Evolutionary conservation across 1,140 invertebrate genomes (phyloP).

Genomic region (Aphelinus certus): DNA sequence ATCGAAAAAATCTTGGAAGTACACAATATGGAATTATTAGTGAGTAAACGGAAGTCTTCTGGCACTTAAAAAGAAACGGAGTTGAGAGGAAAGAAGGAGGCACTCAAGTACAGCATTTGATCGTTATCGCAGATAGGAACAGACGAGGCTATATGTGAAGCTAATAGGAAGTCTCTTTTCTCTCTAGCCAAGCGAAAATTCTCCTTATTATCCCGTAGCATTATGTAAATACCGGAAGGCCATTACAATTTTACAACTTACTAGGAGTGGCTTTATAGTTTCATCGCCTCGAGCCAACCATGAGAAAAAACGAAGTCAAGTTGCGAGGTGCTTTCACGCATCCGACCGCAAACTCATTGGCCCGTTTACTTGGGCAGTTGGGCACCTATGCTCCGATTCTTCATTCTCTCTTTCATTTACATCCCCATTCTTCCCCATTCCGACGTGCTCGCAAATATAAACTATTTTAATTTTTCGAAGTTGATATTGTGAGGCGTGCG

Average conservation of each 20-base stretch:
- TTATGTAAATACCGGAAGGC: slow-evolving; percentile 63
- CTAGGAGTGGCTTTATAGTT: slow-evolving; percentile 59
- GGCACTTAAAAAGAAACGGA: not conserved
- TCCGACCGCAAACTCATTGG: too few relatives aligned
- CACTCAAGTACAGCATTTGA: slow-evolving; percentile 36
- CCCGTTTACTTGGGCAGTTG: too few relatives aligned
- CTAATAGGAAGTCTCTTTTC: slow-evolving; percentile 51
- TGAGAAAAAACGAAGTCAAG: not conserved
- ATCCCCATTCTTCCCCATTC: too few relatives aligned
- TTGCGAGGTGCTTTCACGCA: too few relatives aligned
- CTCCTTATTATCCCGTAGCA: slow-evolving; percentile 60
- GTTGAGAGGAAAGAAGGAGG: slow-evolving; percentile 51
- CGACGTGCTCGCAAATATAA: slow-evolving; percentile 8
- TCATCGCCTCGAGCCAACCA: slow-evolving; percentile 45
- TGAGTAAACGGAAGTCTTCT: too few relatives aligned
- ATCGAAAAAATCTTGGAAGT: too few relatives aligned
- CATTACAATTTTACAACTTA: slow-evolving; percentile 63
- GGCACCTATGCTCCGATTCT: not conserved
- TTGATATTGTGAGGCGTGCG: slow-evolving; percentile 13
- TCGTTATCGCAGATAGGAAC: slow-evolving; percentile 57
- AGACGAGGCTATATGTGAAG: slow-evolving; percentile 44
- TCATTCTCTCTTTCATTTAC: not conserved
- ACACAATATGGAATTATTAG: too few relatives aligned
- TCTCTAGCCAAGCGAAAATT: slow-evolving; percentile 44
- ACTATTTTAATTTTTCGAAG: slow-evolving; percentile 34